These are phyloP conservation scores for Ceryle rudis DNA, from an alignment of 2,797 vertebrate species.

Conservation along the genomic window DNA sequence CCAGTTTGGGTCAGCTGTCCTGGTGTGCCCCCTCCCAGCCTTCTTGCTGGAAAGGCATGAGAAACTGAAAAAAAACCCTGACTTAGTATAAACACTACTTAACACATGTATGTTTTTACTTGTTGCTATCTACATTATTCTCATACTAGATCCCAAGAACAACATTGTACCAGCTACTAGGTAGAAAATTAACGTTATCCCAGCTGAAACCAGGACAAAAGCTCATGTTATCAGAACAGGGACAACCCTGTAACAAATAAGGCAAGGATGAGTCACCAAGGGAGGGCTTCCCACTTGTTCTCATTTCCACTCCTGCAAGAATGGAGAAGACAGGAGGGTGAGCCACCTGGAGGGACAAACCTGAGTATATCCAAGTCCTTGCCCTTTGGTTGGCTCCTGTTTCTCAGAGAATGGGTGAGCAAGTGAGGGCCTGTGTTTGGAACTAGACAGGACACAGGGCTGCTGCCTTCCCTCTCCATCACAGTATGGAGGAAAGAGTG, in stretches of 20 bases:
- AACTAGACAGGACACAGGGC: background rate
- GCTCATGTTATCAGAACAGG: background rate
- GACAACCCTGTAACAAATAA: background rate
- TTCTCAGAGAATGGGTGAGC: background rate
- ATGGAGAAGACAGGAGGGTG: background rate
- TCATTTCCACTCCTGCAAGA: background rate
- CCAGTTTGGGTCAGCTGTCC: background rate
- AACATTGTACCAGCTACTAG: background rate
- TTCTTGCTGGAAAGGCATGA: background rate
- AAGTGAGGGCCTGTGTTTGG: background rate
- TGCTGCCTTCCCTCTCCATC: background rate
- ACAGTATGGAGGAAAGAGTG: background rate
- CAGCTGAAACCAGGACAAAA: background rate
- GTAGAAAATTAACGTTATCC: background rate
- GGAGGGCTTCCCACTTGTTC: background rate
- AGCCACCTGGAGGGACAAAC: background rate
- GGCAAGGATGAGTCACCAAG: background rate
- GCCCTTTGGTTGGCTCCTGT: background rate
- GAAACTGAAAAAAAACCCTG: background rate
- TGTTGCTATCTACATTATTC: background rate
- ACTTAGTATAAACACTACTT: background rate
- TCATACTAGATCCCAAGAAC: background rate
- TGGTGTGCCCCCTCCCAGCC: background rate
- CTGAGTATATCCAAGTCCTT: background rate
- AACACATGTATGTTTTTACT: too few species aligned